Evolutionary conservation across 2,888 invertebrate species (phyloP).

Genomic region (Cephus spinipes): DNA sequence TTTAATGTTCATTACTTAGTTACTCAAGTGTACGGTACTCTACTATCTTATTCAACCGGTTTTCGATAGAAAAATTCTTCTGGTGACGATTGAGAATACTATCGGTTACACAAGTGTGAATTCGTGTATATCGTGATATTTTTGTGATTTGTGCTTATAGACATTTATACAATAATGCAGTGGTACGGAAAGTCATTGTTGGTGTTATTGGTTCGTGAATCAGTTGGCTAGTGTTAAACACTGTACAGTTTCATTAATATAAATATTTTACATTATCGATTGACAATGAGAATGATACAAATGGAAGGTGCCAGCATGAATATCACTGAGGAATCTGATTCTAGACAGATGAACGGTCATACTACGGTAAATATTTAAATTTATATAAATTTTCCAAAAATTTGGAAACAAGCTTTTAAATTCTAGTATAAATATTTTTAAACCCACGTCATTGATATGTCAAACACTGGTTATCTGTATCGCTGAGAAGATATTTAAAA

Average conservation of each 20-base stretch:
- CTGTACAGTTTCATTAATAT: not conserved
- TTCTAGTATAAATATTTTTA: not conserved
- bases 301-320: conserved; percentile 33
- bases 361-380: conserved; percentile 30
- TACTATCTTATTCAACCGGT: not conserved
- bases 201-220: not conserved
- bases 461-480: not conserved
- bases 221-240: not conserved
- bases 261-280: not conserved
- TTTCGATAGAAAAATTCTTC: not conserved
- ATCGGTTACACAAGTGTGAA: not conserved
- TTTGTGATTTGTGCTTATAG: not conserved
- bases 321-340: conserved; percentile 33
- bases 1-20: not conserved
- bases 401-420: too few species aligned
- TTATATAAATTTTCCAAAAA: not conserved
- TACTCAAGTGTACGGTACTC: not conserved
- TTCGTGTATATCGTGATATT: not conserved
- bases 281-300: conserved; percentile 31
- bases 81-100: not conserved
- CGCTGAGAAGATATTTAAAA: not conserved
- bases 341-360: conserved; percentile 40
- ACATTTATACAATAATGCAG: not conserved
- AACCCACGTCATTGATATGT: not conserved
- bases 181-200: not conserved